phyloP scores from a whole-genome alignment of 2,113 vertebrate genomes.

The Ctenodactylus gundi region DNA sequence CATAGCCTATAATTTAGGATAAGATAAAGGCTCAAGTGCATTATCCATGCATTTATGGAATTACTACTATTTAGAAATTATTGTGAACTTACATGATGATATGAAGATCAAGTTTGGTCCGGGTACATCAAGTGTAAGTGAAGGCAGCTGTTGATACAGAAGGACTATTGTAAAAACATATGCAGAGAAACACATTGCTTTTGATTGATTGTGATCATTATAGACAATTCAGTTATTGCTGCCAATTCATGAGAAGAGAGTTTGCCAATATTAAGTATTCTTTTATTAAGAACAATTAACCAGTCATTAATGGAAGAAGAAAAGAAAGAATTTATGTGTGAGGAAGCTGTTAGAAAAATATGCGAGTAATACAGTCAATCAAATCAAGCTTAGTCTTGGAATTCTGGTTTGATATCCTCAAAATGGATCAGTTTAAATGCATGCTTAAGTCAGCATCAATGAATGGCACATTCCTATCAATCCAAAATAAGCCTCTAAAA shows the following conservation, averaged over 20 bases:
- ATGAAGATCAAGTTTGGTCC: slow-evolving; percentile 1
- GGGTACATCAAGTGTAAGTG: not conserved
- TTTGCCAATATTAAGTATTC: not conserved
- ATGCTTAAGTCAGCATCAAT: not conserved
- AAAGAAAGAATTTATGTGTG: not conserved
- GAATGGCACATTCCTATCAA: not conserved
- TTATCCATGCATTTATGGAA: not conserved
- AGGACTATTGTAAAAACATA: not conserved
- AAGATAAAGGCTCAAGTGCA: not conserved
- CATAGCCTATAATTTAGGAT: not conserved
- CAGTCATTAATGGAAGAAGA: not conserved
- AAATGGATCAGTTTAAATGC: not conserved
- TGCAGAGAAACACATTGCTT: not conserved
- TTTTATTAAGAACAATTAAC: slow-evolving; percentile 14
- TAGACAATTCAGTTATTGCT: not conserved
- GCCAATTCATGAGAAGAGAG: not conserved
- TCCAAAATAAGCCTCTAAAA: no score
- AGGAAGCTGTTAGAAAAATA: slow-evolving; percentile 40
- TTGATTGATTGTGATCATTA: not conserved
- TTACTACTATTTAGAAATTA: not conserved
- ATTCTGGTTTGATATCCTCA: slow-evolving; percentile 28
- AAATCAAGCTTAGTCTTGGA: not conserved
- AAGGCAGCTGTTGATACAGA: not conserved
- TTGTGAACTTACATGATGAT: not conserved
- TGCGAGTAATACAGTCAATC: not conserved